Percentiles rank a stretch among this genome's conserved stretches.
phyloP scores from a whole-genome alignment of 2,888 invertebrate species.

The Aporophyla nigra region DNA sequence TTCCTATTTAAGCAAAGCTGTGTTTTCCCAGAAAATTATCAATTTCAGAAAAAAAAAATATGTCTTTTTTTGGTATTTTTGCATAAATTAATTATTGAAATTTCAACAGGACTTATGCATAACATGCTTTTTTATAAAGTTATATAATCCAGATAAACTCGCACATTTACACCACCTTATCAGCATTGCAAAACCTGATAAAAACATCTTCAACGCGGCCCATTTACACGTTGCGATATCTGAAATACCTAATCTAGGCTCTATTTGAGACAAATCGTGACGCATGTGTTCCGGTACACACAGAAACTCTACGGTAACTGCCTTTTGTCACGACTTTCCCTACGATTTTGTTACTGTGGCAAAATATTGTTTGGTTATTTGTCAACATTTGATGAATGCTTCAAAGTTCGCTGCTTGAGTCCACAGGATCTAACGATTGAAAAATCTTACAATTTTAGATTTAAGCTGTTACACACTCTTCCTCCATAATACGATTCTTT shows the following conservation, averaged over 20 bases:
- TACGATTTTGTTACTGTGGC: neutral
- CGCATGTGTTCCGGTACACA: conserved; percentile 34
- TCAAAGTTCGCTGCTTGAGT: neutral
- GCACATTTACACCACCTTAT: neutral
- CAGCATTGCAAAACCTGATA: conserved; percentile 3
- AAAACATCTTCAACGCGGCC: neutral
- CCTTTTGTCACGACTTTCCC: conserved; percentile 30
- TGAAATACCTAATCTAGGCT: conserved; percentile 18
- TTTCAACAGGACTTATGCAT: too few species aligned
- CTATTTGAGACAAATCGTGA: conserved; percentile 36
- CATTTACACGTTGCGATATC: conserved; percentile 22
- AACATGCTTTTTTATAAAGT: neutral
- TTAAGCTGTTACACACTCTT: too few species aligned
- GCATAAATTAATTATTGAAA: too few species aligned
- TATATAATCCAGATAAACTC: neutral
- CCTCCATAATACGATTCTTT: too few species aligned
- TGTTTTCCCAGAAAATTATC: too few species aligned
- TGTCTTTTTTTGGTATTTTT: too few species aligned
- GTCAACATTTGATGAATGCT: conserved; percentile 12
- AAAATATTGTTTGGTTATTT: conserved; percentile 15
- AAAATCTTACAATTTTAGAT: too few species aligned
- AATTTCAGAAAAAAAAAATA: too few species aligned
- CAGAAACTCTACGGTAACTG: conserved; percentile 11
- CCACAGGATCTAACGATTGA: too few species aligned
- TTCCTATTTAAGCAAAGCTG: neutral